A percentile compares a stretch with the other conserved stretches of the same genome.
Evolutionary conservation across 2,797 vertebrate genomes (phyloP).

Genomic region (Clamator glandarius): DNA sequence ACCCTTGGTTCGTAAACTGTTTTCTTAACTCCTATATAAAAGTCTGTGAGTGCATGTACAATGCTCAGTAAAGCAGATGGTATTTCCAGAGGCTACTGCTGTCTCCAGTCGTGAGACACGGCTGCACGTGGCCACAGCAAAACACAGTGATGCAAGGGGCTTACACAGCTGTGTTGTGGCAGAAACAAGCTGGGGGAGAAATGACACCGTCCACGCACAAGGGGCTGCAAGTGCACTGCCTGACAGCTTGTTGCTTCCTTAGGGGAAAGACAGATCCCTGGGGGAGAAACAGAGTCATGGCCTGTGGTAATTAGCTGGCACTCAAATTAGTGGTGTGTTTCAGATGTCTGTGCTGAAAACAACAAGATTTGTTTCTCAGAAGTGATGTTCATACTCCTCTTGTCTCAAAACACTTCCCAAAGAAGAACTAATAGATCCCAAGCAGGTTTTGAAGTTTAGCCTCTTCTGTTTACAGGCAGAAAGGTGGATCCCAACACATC

Average conservation of each 20-base stretch:
- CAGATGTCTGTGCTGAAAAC: background rate
- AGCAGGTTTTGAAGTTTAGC: background rate
- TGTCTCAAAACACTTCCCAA: background rate
- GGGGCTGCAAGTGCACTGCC: background rate
- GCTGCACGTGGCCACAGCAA: background rate
- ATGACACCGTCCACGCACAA: background rate
- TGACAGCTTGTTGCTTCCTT: background rate
- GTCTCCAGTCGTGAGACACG: background rate
- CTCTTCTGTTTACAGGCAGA: fast-evolving
- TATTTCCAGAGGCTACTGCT: background rate
- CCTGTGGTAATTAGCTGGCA: background rate
- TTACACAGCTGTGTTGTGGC: background rate
- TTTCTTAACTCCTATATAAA: background rate
- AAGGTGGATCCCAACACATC: fast-evolving
- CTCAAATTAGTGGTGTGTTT: background rate
- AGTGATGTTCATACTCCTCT: background rate
- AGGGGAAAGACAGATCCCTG: background rate
- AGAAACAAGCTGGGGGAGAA: background rate
- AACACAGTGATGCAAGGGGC: background rate
- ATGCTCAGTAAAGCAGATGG: background rate
- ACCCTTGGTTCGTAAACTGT: background rate
- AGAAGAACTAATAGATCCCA: background rate
- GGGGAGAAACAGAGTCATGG: background rate
- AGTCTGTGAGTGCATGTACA: background rate
- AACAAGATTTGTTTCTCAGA: background rate